These are phyloP conservation scores for Cecropterus lyciades DNA, from an alignment of 1,140 invertebrate genomes.

Conservation along the genomic window DNA sequence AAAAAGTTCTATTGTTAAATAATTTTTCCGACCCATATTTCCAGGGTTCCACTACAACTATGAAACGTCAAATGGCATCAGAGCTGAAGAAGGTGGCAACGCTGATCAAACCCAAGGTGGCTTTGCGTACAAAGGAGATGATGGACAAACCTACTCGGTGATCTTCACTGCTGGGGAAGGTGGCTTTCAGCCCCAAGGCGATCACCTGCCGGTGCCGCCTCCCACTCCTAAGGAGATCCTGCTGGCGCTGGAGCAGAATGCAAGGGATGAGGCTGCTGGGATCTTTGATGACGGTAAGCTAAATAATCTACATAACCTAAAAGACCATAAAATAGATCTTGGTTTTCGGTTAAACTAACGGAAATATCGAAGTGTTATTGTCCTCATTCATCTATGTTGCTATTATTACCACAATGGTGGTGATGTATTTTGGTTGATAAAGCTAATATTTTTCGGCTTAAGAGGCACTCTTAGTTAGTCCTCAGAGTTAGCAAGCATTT, in stretches of 20 bases:
- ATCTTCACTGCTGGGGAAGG: constrained; percentile 92
- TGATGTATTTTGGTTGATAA: too few relatives aligned
- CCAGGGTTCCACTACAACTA: constrained; percentile 68
- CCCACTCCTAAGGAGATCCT: constrained; percentile 86
- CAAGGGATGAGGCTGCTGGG: constrained; percentile 71
- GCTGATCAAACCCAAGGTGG: constrained; percentile 51
- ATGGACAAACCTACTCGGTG: constrained; percentile 88
- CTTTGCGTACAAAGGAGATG: constrained; percentile 83
- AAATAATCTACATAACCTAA: too few relatives aligned
- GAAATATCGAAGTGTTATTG: too few relatives aligned
- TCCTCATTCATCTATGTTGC: too few relatives aligned
- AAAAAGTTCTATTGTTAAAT: too few relatives aligned
- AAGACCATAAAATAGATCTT: neutral
- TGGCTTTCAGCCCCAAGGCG: constrained; percentile 90
- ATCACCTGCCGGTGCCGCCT: constrained; percentile 90
- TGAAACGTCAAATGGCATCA: constrained; percentile 71
- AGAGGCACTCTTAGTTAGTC: too few relatives aligned
- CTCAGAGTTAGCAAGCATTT: too few relatives aligned
- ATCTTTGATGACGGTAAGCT: constrained; percentile 74
- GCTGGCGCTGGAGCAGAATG: constrained; percentile 64
- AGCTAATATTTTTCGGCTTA: too few relatives aligned
- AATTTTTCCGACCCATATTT: neutral
- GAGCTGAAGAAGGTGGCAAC: constrained; percentile 61
- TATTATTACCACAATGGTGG: too few relatives aligned
- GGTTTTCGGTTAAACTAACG: too few relatives aligned